These are phyloP conservation scores for Ptychoptera albimana DNA, from an alignment of 2,888 invertebrate species.

Conservation along the genomic window DNA sequence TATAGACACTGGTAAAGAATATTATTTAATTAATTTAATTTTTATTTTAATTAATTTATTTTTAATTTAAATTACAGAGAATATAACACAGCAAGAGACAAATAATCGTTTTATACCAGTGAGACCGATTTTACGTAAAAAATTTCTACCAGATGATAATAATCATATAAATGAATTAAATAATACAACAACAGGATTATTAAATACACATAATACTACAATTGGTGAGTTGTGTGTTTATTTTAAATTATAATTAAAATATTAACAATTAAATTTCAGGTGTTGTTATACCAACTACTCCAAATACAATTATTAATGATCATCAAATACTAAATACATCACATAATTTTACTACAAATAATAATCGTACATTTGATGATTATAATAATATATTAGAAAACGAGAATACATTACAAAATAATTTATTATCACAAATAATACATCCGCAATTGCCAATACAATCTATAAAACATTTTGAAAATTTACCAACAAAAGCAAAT, in stretches of 20 bases:
- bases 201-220: conserved; percentile 7
- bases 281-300: conserved; percentile 25
- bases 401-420: too few species aligned
- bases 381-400: too few species aligned
- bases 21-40: not conserved
- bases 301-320: conserved; percentile 10
- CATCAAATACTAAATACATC: not conserved
- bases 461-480: too few species aligned
- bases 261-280: conserved; percentile 13
- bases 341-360: too few species aligned
- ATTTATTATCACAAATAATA: too few species aligned
- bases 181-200: conserved; percentile 10
- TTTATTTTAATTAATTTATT: not conserved
- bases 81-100: conserved; percentile 18
- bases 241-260: not conserved
- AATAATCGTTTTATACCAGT: conserved; percentile 28
- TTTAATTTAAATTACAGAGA: conserved; percentile 10
- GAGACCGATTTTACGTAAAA: conserved; percentile 24
- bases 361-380: too few species aligned
- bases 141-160: conserved; percentile 8
- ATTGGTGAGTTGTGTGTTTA: conserved; percentile 6
- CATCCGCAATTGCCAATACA: too few species aligned
- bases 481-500: conserved; percentile 15
- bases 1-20: not conserved
- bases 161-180: conserved; percentile 5